Percentiles rank a stretch among this genome's conserved stretches.
Evolutionary conservation across 64 coral and sea anemone genomes (phyloP).

Genomic region (Dendrophyllia cribrosa): DNA sequence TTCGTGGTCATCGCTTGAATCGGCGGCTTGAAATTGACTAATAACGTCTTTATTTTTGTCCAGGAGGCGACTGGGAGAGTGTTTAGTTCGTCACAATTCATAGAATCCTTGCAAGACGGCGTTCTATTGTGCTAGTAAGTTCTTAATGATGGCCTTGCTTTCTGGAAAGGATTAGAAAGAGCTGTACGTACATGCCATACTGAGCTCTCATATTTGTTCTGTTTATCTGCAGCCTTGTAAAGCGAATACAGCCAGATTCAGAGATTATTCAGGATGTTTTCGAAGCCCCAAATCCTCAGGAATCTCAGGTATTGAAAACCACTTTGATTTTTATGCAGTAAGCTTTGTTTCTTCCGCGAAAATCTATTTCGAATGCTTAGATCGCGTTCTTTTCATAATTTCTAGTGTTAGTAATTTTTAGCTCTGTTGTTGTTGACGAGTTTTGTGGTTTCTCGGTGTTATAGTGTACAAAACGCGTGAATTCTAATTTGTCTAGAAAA

Average conservation of each 20-base stretch:
- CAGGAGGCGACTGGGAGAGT: slow-evolving; percentile 57
- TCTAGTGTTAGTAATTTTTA: background rate
- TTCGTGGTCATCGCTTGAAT: background rate
- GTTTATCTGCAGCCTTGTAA: slow-evolving; percentile 51
- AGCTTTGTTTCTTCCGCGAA: background rate
- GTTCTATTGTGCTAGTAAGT: slow-evolving; percentile 70
- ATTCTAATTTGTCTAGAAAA: background rate
- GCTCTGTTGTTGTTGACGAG: background rate
- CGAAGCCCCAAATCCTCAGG: slow-evolving; percentile 54
- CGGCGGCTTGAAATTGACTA: background rate
- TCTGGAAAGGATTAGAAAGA: background rate
- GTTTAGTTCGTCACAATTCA: slow-evolving; percentile 59
- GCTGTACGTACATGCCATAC: background rate
- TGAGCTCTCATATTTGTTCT: slow-evolving; percentile 30
- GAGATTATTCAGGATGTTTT: slow-evolving; percentile 67
- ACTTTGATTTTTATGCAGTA: background rate
- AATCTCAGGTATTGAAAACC: slow-evolving; percentile 54
- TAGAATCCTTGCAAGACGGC: slow-evolving; percentile 63
- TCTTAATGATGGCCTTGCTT: background rate
- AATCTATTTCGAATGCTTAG: background rate
- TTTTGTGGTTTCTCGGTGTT: slow-evolving; percentile 16
- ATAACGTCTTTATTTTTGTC: slow-evolving; percentile 37
- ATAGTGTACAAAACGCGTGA: background rate
- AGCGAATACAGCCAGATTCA: slow-evolving; percentile 65
- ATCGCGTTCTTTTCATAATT: background rate